Evolutionary conservation across 1,140 invertebrate species (phyloP), one percentile per base, ranked within the genome.

Genomic region (Magallana ariakensis): DNA sequence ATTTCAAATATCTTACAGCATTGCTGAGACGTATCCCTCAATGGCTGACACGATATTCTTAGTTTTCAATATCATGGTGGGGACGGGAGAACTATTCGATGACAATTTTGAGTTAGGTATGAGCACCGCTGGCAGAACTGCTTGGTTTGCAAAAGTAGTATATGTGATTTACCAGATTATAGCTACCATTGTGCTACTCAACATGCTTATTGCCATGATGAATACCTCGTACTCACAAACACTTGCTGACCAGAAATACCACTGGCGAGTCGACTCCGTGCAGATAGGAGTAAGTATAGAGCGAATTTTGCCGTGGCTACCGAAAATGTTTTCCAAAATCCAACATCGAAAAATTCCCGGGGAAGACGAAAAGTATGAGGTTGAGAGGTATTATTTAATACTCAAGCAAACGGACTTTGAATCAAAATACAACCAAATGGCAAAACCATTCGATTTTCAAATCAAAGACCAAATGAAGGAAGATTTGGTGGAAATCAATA

Each of bases 151-250:
- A 33, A 92, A 92, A 83, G 80, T 93, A 0, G 46, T 93, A 10
- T 94, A 93, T 82, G 81, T 92, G 16, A n/a, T 93, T 19, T 94
- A 93, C 84, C 92, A 93, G 33, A 87, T 94, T 16, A 81, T 94
- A 11, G 90, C 87, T 11, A 92, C 92, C 16, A 92, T 94, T 53
- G 86, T 94, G 2, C 86, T 94, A 0, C 89, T 94, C 8, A 94
- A 94, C 84, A 87, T 94, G 3, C 90, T 94, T 0, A 94, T 94
- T 82, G 93, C 93, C 15, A 93, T 94, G 92, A 93, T 94, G 93
- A 94, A 93, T 85, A 92, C 93, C 82, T 94, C 93, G 9, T 94
- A 94, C 80, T 90, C 91, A 7, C 86, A 84, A 83, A 91, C 92
- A 53, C 60, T 91, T 16, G 58, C 85, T 10, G 85, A 88, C 33